Evolutionary conservation across 1,140 invertebrate species (phyloP).

Genomic region (Lasaia peninsularis): DNA sequence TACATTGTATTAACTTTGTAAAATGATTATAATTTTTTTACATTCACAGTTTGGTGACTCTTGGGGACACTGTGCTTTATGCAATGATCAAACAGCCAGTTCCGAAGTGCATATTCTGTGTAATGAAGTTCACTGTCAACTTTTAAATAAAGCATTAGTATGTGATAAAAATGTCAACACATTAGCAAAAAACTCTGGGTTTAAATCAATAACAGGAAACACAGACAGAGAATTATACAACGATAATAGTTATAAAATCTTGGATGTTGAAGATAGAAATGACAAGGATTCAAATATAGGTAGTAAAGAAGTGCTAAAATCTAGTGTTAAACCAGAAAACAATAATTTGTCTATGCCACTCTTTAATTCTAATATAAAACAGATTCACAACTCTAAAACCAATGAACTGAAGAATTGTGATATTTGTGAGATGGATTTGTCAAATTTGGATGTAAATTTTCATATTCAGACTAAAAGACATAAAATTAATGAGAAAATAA

Average conservation of each 20-base stretch:
- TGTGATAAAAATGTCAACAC: background rate
- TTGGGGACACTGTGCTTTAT: slow-evolving; percentile 9
- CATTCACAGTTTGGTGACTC: background rate
- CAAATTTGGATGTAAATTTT: background rate
- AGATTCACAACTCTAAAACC: no score
- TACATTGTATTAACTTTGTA: no score
- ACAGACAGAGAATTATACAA: background rate
- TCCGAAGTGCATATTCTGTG: background rate
- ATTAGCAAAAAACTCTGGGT: background rate
- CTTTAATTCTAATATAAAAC: background rate
- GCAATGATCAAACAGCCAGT: slow-evolving; percentile 11
- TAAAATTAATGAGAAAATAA: background rate
- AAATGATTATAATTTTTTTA: no score
- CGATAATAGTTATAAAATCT: background rate
- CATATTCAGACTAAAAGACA: slow-evolving; percentile 2
- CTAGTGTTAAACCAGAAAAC: background rate
- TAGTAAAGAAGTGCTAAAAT: no score
- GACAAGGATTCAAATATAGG: background rate
- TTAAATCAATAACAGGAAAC: background rate
- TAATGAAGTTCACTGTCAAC: slow-evolving; percentile 7
- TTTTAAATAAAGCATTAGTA: slow-evolving; percentile 1
- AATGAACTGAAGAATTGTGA: background rate
- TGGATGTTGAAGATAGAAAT: background rate
- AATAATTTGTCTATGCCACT: background rate
- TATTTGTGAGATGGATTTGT: slow-evolving; percentile 5